Evolutionary conservation across 2,113 vertebrate genomes (phyloP).

Genomic region (Scartelaos histophorus): DNA sequence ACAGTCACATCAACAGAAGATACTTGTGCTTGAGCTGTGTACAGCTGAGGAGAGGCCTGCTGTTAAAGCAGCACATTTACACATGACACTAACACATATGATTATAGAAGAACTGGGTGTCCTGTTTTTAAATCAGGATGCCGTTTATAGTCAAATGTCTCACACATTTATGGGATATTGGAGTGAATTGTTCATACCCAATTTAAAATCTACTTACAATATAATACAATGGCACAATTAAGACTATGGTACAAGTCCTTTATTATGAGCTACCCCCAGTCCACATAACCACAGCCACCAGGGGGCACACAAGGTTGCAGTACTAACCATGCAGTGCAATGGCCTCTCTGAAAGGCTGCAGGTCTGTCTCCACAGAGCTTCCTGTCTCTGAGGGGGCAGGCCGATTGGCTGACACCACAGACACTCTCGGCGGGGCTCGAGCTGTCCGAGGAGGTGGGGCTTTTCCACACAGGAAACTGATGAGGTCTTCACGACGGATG

Average conservation of each 20-base stretch:
- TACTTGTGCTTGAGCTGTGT: background rate
- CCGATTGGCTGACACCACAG: constrained; percentile 92
- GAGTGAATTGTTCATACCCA: too few species aligned
- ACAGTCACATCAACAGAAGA: background rate
- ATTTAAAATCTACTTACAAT: too few species aligned
- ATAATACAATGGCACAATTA: too few species aligned
- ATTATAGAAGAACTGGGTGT: too few species aligned
- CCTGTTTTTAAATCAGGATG: too few species aligned
- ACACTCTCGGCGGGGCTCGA: constrained; percentile 90
- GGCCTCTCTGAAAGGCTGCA: constrained; percentile 99
- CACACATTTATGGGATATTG: too few species aligned
- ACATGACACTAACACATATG: too few species aligned
- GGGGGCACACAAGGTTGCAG: background rate
- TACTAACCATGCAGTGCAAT: constrained; percentile 95
- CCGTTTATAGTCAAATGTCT: too few species aligned
- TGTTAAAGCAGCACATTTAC: too few species aligned
- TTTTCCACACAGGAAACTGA: constrained; percentile 99
- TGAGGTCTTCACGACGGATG: constrained; percentile 97
- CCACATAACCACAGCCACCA: too few species aligned
- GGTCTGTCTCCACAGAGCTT: constrained; percentile 95
- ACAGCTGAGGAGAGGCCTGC: background rate
- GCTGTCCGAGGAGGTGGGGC: constrained; percentile 92
- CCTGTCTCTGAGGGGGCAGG: constrained; percentile 89
- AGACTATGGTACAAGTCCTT: too few species aligned
- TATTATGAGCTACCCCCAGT: too few species aligned